Evolutionary conservation across 2,888 invertebrate genomes (phyloP).

Genomic region (Strigamia maritima): DNA sequence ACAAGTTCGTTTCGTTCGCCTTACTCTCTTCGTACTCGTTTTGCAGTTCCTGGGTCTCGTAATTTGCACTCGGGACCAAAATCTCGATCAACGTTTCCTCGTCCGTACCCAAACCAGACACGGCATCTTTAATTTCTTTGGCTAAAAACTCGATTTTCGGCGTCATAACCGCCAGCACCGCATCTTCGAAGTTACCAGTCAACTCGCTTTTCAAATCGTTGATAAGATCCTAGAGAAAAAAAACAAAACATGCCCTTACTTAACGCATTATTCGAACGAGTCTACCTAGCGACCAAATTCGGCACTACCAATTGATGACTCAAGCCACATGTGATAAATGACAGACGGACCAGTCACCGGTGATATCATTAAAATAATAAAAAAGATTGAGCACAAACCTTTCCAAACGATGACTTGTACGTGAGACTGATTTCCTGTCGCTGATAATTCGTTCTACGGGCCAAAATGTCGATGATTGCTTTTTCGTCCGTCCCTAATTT

Average conservation of each 20-base stretch:
- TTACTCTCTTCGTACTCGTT: constrained; percentile 72
- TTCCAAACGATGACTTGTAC: constrained; percentile 84
- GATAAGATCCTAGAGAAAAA: constrained; percentile 62
- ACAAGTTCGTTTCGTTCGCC: constrained; percentile 47
- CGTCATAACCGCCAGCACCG: constrained; percentile 77
- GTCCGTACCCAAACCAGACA: constrained; percentile 70
- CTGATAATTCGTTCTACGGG: constrained; percentile 78
- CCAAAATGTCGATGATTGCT: constrained; percentile 77
- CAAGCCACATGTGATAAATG: background rate
- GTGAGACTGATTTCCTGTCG: constrained; percentile 74
- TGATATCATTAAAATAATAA: background rate
- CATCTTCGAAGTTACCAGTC: constrained; percentile 80
- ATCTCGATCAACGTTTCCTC: constrained; percentile 86
- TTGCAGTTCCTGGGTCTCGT: constrained; percentile 74
- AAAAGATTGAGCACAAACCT: constrained; percentile 58
- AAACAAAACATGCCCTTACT: background rate
- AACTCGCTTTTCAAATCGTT: constrained; percentile 83
- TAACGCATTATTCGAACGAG: background rate
- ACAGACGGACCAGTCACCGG: background rate
- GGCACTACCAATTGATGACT: background rate
- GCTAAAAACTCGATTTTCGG: constrained; percentile 80
- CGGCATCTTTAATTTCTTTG: constrained; percentile 75
- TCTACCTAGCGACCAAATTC: no score
- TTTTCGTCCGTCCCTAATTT: constrained; percentile 71
- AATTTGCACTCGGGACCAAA: constrained; percentile 80